Evolutionary conservation across 2,888 invertebrate genomes (phyloP).

Genomic region (Zaprionus bogoriensis): DNA sequence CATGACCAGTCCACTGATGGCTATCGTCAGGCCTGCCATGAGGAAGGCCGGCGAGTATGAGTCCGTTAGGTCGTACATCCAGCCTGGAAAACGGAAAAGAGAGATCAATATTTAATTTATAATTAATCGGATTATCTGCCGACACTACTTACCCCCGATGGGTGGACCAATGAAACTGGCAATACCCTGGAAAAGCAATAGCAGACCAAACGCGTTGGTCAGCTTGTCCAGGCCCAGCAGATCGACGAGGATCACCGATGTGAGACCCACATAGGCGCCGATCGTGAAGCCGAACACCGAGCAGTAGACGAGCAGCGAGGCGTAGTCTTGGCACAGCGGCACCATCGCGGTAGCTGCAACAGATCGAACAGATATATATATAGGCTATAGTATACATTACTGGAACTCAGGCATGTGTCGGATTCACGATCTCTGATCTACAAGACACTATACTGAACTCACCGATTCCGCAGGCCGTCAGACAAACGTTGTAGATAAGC

Average conservation of each 20-base stretch:
- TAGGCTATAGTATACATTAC: not conserved
- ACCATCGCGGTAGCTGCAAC: constrained; percentile 90
- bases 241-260: constrained; percentile 97
- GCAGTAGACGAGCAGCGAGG: constrained; percentile 90
- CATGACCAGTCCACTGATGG: constrained; percentile 93
- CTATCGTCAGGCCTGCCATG: constrained; percentile 93
- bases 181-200: constrained; percentile 96
- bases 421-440: no score
- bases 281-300: constrained; percentile 94
- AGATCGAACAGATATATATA: not conserved
- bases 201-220: constrained; percentile 97
- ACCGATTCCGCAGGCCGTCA: constrained; percentile 94
- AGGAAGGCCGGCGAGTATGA: constrained; percentile 95
- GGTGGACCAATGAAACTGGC: constrained; percentile 97
- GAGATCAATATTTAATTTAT: not conserved
- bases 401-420: no score
- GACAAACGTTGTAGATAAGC: constrained; percentile 93
- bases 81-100: constrained; percentile 84
- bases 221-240: constrained; percentile 95
- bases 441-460: constrained; percentile 81
- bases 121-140: not conserved
- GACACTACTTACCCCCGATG: constrained; percentile 89
- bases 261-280: constrained; percentile 98
- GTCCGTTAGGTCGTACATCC: constrained; percentile 89
- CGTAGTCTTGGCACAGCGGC: constrained; percentile 89